Evolutionary conservation across 2,888 invertebrate species (phyloP).

Genomic region (Eupeodes latifasciatus): DNA sequence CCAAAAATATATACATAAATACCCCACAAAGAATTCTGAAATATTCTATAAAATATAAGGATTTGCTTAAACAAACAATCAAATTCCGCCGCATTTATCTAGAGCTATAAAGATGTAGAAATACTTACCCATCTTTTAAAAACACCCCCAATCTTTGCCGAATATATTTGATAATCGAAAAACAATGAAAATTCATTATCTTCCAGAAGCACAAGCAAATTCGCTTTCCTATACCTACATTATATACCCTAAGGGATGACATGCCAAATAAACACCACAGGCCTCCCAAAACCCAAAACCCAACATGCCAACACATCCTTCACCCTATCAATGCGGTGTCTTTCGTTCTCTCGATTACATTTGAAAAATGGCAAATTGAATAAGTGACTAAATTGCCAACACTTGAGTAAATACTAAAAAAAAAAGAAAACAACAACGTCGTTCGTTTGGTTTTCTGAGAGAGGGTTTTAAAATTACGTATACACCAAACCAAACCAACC

Average conservation of each 20-base stretch:
- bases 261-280: constrained; percentile 67
- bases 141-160: neutral
- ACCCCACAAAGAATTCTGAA: constrained; percentile 1
- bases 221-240: neutral
- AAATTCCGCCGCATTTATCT: constrained; percentile 50
- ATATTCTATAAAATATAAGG: constrained; percentile 4
- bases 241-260: constrained; percentile 42
- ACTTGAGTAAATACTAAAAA: constrained; percentile 78
- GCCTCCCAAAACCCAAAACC: constrained; percentile 31
- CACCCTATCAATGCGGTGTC: neutral
- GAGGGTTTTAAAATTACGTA: constrained; percentile 49
- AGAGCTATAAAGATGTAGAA: neutral
- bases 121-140: neutral
- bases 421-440: neutral
- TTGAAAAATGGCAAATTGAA: constrained; percentile 85
- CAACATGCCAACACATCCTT: neutral
- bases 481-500: neutral
- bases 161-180: constrained; percentile 60
- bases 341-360: constrained; percentile 69
- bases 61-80: constrained; percentile 62
- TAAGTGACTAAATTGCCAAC: constrained; percentile 78
- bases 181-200: constrained; percentile 77
- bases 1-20: constrained; percentile 24
- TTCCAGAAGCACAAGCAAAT: constrained; percentile 42
- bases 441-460: neutral